A percentile compares a stretch with the other conserved stretches of the same genome.
phyloP scores from a whole-genome alignment of 2,888 invertebrate species.

The Diarsia mendica region DNA sequence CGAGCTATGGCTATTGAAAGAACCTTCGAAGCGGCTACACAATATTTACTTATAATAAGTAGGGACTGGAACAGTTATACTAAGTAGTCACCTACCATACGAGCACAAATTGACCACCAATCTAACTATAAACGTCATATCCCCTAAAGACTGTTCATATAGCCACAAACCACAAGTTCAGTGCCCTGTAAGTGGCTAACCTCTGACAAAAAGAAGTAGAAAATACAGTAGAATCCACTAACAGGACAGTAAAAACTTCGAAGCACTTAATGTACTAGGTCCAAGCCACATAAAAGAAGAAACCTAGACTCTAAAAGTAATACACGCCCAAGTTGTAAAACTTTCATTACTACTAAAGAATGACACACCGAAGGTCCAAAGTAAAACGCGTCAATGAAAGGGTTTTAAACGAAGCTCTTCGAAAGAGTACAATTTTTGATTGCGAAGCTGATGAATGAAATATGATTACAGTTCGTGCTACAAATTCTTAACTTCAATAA shows the following conservation, averaged over 20 bases:
- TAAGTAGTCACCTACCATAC: background rate
- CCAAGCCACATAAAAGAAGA: slow-evolving; percentile 31
- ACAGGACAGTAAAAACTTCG: slow-evolving; percentile 37
- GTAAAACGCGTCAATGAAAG: slow-evolving; percentile 39
- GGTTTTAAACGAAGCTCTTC: slow-evolving; percentile 26
- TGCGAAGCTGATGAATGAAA: slow-evolving; percentile 54
- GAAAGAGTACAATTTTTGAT: slow-evolving; percentile 35
- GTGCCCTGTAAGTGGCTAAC: background rate
- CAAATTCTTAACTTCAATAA: slow-evolving; percentile 57
- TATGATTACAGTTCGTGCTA: slow-evolving; percentile 51
- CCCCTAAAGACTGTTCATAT: slow-evolving; percentile 2
- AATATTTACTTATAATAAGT: background rate
- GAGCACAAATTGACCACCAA: slow-evolving; percentile 12
- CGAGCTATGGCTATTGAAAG: slow-evolving; percentile 1
- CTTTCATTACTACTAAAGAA: slow-evolving; percentile 47
- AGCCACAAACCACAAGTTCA: slow-evolving; percentile 22
- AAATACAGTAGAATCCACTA: slow-evolving; percentile 8
- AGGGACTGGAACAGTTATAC: background rate
- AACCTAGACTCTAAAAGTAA: slow-evolving; percentile 24
- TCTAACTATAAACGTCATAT: slow-evolving; percentile 18
- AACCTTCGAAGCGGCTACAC: background rate
- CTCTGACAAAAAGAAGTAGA: slow-evolving; percentile 16
- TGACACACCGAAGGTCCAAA: slow-evolving; percentile 29
- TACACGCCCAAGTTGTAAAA: slow-evolving; percentile 52
- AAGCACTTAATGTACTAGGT: slow-evolving; percentile 31